Conservation (phyloP, 2,113 vertebrate genomes). For the Dissostichus mawsoni region DNA sequence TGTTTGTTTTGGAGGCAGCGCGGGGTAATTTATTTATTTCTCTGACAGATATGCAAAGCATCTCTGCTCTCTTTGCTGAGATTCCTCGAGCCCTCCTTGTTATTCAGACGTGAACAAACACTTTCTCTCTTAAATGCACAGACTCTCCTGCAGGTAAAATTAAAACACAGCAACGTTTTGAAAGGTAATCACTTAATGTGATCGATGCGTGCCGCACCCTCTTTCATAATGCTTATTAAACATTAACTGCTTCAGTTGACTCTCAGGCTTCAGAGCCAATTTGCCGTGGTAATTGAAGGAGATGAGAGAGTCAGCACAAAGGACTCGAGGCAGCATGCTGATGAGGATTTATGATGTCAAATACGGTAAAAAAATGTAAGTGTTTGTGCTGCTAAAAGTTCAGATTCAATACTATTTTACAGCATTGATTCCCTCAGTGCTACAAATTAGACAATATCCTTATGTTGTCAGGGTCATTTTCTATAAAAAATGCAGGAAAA, state of each 20-base stretch:
- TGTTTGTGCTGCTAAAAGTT: background rate
- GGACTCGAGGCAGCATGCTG: conserved; percentile 59
- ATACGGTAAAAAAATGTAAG: background rate
- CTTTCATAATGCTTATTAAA: conserved; percentile 62
- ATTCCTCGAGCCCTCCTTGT: conserved; percentile 69
- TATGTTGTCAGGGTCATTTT: background rate
- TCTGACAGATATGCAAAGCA: conserved; percentile 72
- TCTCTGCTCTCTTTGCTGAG: conserved; percentile 46
- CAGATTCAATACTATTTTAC: conserved; percentile 4
- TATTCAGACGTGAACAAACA: conserved; percentile 61
- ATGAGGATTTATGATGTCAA: conserved; percentile 67
- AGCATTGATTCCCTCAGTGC: background rate
- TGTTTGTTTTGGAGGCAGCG: conserved; percentile 75
- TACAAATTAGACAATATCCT: background rate
- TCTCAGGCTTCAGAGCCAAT: conserved; percentile 67
- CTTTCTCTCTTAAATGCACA: conserved; percentile 16
- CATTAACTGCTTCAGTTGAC: conserved; percentile 64
- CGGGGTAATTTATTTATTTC: conserved; percentile 73
- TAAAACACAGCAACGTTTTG: conserved; percentile 21
- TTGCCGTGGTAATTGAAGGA: conserved; percentile 72
- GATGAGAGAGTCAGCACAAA: conserved; percentile 69
- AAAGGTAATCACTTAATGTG: conserved; percentile 51
- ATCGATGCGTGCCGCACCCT: conserved; percentile 27
- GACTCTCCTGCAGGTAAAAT: conserved; percentile 34
- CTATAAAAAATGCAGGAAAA: background rate